Evolutionary conservation across 2,888 invertebrate species (phyloP), one percentile per base, ranked within the genome.

Genomic region (Caenorhabditis sulstoni): DNA sequence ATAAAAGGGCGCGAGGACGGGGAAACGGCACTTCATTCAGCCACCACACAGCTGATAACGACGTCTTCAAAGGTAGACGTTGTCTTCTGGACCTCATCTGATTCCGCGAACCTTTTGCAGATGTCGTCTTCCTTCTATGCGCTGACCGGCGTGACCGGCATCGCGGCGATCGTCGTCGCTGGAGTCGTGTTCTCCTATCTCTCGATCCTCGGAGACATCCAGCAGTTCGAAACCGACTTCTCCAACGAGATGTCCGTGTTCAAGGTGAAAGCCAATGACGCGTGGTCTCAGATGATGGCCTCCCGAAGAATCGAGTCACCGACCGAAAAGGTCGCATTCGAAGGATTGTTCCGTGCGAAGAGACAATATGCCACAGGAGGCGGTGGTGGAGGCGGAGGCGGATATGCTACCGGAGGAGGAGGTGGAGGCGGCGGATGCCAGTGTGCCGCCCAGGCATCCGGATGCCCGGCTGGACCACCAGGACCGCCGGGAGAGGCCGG

Each of bases 401-500:
- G 65, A 53, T 61, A 61, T 37, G 70, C 66, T 41, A 29, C 61
- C 7, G 64, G 37, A 14, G 66, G 55, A 47, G 70, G 55, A 37
- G 75, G 70, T 41, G 79, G 74, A 8, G 79, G 79, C 11, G 71
- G 77, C 3, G 58, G 58, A 45, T 79, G 79, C 47, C 57, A 80
- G 45, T 82, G 82, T 37, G 82, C 71, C 53, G 76, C 82, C n/a
- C 67, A 78, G 29, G 74, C 82, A 7, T 73, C 79, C 35, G 84
- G 82, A 37, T 85, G 85, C 58, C 85, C 85, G 29, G 84, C 85
- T 44, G 85, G 85, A 75, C 85, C 85, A 62, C 82, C 85, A 49
- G 85, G 85, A 68, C 81, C 81, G 35, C 83, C 85, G 12, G 85
- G 85, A 70, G 64, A 80, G 45, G 37, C 80, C 12, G 80, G 80